These are phyloP conservation scores for Parapsyche elsis DNA, from an alignment of 1,140 invertebrate genomes.

Conservation along the genomic window DNA sequence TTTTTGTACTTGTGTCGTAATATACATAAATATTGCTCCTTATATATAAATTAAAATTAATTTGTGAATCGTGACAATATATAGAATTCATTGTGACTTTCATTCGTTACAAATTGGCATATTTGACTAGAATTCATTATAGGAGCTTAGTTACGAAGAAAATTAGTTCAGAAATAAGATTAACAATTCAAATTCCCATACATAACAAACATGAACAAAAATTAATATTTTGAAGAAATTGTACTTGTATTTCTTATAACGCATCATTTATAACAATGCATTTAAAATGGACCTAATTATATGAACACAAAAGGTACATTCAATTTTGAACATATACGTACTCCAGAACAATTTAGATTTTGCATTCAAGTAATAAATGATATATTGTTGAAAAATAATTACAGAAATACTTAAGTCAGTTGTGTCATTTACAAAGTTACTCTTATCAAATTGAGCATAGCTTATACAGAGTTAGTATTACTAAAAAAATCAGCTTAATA, in stretches of 20 bases:
- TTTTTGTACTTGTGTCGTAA: constrained; percentile 27
- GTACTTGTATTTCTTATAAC: too few relatives aligned
- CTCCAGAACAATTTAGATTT: background rate
- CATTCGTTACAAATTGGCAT: background rate
- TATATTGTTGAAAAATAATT: too few relatives aligned
- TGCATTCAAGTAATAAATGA: too few relatives aligned
- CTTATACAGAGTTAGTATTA: too few relatives aligned
- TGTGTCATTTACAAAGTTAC: too few relatives aligned
- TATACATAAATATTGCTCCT: background rate
- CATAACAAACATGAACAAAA: too few relatives aligned
- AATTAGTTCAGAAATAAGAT: background rate
- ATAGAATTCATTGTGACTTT: background rate
- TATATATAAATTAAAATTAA: background rate
- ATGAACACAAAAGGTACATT: constrained; percentile 7
- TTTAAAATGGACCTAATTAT: background rate
- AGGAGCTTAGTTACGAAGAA: background rate
- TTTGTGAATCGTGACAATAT: background rate
- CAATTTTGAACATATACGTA: background rate
- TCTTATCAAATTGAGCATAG: too few relatives aligned
- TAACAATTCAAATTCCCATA: too few relatives aligned
- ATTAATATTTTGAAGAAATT: too few relatives aligned
- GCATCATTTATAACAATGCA: too few relatives aligned
- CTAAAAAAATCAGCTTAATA: too few relatives aligned
- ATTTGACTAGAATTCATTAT: constrained; percentile 18
- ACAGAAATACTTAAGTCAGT: too few relatives aligned